These are phyloP conservation scores for Holacanthella duospinosa DNA, from an alignment of 2,888 invertebrate genomes.

Conservation along the genomic window DNA sequence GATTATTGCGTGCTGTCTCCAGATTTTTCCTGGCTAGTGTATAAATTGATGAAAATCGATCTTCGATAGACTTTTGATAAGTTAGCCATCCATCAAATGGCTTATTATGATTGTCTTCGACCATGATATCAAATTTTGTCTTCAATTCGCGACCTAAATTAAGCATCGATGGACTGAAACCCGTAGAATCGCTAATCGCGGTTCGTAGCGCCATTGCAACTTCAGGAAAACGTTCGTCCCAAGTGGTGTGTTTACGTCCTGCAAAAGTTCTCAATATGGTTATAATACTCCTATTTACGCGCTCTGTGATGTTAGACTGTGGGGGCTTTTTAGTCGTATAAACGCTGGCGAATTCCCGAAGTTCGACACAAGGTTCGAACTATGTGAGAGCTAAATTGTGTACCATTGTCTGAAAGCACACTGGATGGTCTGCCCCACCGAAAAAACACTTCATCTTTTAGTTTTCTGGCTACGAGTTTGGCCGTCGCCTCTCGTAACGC, in stretches of 20 bases:
- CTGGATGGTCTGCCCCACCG: constrained; percentile 21
- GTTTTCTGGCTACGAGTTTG: constrained; percentile 7
- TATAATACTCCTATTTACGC: constrained; percentile 21
- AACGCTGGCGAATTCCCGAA: constrained; percentile 17
- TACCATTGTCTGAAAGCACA: constrained; percentile 23
- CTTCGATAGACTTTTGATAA: constrained; percentile 9
- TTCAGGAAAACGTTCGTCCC: constrained; percentile 17
- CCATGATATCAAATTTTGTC: constrained; percentile 16
- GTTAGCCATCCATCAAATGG: background rate
- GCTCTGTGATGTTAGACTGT: constrained; percentile 23
- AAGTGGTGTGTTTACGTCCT: constrained; percentile 8
- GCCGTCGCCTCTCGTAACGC: constrained; percentile 21
- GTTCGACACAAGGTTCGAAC: constrained; percentile 11
- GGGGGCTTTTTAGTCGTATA: constrained; percentile 29
- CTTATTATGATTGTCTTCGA: constrained; percentile 1
- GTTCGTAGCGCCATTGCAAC: constrained; percentile 19
- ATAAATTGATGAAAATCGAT: too few relatives aligned
- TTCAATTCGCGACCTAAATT: constrained; percentile 20
- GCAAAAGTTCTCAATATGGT: constrained; percentile 16
- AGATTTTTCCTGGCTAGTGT: constrained; percentile 5
- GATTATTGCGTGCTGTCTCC: constrained; percentile 8
- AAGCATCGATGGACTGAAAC: constrained; percentile 20
- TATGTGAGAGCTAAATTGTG: constrained; percentile 16
- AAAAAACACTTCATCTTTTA: constrained; percentile 22
- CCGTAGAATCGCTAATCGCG: constrained; percentile 19